phyloP scores from a whole-genome alignment of 2,113 vertebrate genomes.

The Leucopsar rothschildi region DNA sequence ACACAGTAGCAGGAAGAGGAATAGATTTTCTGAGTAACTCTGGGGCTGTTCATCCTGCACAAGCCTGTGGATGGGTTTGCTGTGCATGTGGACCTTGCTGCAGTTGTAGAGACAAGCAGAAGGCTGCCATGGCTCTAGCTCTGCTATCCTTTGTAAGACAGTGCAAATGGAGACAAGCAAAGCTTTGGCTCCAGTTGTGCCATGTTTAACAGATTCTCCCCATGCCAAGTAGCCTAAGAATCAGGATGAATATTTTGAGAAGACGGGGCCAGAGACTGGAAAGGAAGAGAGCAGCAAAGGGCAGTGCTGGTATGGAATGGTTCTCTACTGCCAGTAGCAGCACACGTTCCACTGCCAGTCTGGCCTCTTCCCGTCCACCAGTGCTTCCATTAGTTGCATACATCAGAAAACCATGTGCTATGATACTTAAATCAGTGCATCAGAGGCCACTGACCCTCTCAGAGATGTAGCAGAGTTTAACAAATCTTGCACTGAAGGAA shows the following conservation, averaged over 20 bases:
- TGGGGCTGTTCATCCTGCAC: not conserved
- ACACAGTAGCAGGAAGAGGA: not conserved
- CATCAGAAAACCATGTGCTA: not conserved
- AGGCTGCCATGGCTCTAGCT: not conserved
- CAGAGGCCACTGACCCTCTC: not conserved
- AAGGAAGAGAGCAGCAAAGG: not conserved
- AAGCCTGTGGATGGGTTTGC: accelerated
- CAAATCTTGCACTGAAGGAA: not conserved
- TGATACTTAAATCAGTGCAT: not conserved
- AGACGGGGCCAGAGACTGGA: not conserved
- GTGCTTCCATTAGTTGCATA: not conserved
- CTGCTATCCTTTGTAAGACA: not conserved
- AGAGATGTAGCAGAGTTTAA: not conserved
- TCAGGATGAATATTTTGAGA: not conserved
- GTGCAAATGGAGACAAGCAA: not conserved
- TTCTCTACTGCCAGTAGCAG: not conserved
- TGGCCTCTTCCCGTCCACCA: not conserved
- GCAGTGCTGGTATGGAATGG: not conserved
- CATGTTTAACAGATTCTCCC: not conserved
- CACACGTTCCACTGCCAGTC: not conserved
- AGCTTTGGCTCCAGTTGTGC: not conserved
- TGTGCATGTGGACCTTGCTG: not conserved
- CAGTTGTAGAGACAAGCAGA: not conserved
- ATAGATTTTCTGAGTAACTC: not conserved
- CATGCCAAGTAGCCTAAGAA: not conserved